phyloP scores from a whole-genome alignment of 2,888 invertebrate species.

The Rhamphomyia laevipes region DNA sequence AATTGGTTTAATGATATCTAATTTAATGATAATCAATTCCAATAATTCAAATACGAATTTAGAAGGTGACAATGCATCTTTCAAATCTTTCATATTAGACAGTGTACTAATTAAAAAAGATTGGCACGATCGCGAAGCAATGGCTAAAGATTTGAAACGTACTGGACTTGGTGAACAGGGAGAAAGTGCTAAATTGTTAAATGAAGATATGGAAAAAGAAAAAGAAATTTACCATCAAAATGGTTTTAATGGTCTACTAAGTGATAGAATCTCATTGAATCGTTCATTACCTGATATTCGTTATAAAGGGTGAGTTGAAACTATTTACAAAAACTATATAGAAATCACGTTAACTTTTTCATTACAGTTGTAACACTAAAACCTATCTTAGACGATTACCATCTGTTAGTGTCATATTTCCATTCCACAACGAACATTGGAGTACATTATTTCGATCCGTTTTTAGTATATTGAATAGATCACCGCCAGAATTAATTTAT shows the following conservation, averaged over 20 bases:
- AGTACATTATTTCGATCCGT: conserved; percentile 72
- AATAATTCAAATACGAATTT: no score
- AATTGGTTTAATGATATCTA: no score
- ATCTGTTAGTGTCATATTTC: conserved; percentile 77
- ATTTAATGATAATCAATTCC: no score
- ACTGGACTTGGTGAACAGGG: conserved; percentile 67
- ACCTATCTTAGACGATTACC: conserved; percentile 40
- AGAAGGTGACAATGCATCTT: no score
- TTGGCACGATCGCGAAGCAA: conserved; percentile 67
- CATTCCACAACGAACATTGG: conserved; percentile 91
- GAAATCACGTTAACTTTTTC: no score
- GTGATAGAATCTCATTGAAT: conserved; percentile 83
- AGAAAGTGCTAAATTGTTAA: conserved; percentile 49
- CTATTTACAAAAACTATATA: no score
- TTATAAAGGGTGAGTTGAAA: no score
- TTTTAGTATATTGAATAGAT: conserved; percentile 70
- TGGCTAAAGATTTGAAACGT: conserved; percentile 48
- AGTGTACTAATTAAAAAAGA: conserved; percentile 25
- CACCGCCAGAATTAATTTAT: conserved; percentile 72
- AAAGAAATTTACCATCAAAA: conserved; percentile 64
- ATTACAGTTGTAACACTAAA: conserved; percentile 26
- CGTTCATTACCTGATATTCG: conserved; percentile 47
- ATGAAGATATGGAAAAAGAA: conserved; percentile 49
- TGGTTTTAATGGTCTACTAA: conserved; percentile 87
- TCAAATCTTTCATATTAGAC: no score